A percentile compares a stretch with the other conserved stretches of the same genome.
These are phyloP conservation scores for Tipula lateralis DNA, from an alignment of 2,888 invertebrate genomes.

Conservation along the genomic window DNA sequence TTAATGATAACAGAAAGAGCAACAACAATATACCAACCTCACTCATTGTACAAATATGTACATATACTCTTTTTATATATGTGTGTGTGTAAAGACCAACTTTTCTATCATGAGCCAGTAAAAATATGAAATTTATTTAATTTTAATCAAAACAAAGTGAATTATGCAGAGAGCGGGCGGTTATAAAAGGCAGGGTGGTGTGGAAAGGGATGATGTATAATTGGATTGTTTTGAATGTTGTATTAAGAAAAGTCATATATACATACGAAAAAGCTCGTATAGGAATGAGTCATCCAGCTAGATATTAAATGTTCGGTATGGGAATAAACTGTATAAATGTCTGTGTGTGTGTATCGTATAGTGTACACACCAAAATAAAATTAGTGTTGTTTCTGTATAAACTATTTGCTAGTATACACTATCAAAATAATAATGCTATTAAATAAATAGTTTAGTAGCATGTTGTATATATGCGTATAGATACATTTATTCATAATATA, in stretches of 20 bases:
- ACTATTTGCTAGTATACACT: not conserved
- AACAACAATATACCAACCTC: not conserved
- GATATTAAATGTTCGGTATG: not conserved
- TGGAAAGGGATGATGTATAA: not conserved
- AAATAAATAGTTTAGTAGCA: not conserved
- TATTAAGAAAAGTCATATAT: not conserved
- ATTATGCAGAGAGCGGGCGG: not conserved
- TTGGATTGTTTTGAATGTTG: not conserved
- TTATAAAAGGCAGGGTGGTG: not conserved
- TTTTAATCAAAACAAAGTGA: slow-evolving; percentile 2
- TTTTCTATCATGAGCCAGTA: not conserved
- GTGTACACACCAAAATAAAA: not conserved
- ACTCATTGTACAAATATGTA: not conserved
- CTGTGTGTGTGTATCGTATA: not conserved
- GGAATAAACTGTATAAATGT: not conserved
- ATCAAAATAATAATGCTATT: not conserved
- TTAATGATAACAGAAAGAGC: not conserved
- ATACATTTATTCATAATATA: not conserved
- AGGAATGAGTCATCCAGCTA: not conserved
- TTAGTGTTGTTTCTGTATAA: not conserved
- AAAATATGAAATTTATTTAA: not conserved
- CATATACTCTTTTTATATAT: not conserved
- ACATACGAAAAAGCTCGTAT: too few relatives aligned
- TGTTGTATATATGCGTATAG: not conserved
- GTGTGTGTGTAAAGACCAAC: not conserved